Evolutionary conservation across 2,113 vertebrate genomes (phyloP), one percentile per base, ranked within the genome.

Genomic region (Puffinus mauretanicus): DNA sequence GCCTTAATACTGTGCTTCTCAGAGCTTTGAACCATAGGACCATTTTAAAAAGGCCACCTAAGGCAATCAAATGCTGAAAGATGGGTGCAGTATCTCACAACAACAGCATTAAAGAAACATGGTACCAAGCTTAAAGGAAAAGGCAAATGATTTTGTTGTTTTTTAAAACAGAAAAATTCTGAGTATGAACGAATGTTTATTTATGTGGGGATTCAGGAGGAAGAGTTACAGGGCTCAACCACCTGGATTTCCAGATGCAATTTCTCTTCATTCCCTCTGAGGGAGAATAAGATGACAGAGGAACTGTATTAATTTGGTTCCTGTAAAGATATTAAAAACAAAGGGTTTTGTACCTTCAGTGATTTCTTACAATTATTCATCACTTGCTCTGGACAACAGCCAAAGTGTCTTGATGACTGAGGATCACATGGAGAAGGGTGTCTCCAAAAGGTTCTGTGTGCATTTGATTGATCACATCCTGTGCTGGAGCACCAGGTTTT

Each of bases 271-370:
- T 93, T 95, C 67, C 92, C 92, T 72, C 89, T 96, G 94, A 73
- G 93, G 96, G 94, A 92, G 61, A 71, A 62, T 44, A 91, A 92
- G 86, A 90, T 47, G 36, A 55, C 34, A 79, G 93, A 93, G 84
- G 42, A 82, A 67, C 57, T 71, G 86, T 92, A 86, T 95, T 96
- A 78, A 92, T 34, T 72, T 95, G 66, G 91, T 96, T 96, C 95
- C 95, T 95, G 60, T 97, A 95, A 90, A 95, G 76, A 92, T 93
- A 72, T 88, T 96, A 88, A 93, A 94, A 95, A 72, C 78, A 93
- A 95, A 92, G 30, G 47, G 32, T 10, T 80, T 93, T 97, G 62
- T 92, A 81, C 89, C 69, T 93, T 78, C 60, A 55, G 1, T 52
- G 58, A 62, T 77, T 96, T 95, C 93, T 78, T 82, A 86, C 20